Evolutionary conservation across 2,113 vertebrate species (phyloP), one percentile per base, ranked within the genome.

Genomic region (Phycodurus eques): DNA sequence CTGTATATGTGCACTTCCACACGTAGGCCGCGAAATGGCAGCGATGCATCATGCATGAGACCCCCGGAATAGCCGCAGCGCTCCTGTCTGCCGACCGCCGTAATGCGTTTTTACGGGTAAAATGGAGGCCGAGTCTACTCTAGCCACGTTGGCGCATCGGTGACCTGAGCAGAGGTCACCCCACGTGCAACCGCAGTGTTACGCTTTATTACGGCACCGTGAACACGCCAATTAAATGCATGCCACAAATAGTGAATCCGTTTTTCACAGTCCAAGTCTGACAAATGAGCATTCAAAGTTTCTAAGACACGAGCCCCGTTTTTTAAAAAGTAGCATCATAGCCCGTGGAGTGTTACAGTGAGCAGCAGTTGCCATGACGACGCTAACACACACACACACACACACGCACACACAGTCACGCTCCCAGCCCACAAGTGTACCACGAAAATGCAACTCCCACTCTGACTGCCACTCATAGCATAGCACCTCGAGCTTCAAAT

Each of bases 381-480:
- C 42, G n/a, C 13, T 49, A 49, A 69, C 17, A 20, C 51, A n/a
- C 51, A 2, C 51, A 8, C 67, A 76, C 46, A 51, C 64, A 67
- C 43, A 59, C 11, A 64, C 33, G 57, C 57, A 62, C 31, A 53
- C 54, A 44, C 68, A 73, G 67, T 68, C 79, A 14, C 46, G 74
- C 82, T 84, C 77, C 72, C 70, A 69, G 68, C 73, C 70, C 67
- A 69, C 62, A 22, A 80, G 68, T 65, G 70, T 76, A 73, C 73
- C 49, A 57, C 71, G 75, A 79, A 11, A 83, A 83, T 59, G 76
- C 75, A 74, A n/a, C 62, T n/a, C 62, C 62, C 42, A 82, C 78
- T 80, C 80, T 65, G 56, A 74, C 86, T 87, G 88, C 85, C 88
- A 88, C 82, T 88, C 85, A 82, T 75, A 86, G 72, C 77, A 82